Evolutionary conservation across 2,113 vertebrate species (phyloP).

Genomic region (Carettochelys insculpta): DNA sequence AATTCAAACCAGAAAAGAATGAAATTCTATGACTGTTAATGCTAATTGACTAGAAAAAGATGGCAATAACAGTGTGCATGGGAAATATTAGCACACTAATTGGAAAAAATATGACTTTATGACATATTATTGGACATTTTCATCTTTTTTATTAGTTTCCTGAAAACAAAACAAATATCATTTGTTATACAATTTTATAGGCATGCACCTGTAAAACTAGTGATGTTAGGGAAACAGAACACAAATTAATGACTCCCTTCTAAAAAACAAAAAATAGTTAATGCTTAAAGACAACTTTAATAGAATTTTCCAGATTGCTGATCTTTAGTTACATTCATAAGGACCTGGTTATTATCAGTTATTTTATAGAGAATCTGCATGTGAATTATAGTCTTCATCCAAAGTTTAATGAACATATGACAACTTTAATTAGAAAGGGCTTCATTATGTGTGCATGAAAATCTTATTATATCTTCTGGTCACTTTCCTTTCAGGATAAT

Average conservation of each 20-base stretch:
- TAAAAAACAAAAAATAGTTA: neutral
- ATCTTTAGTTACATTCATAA: conserved; percentile 22
- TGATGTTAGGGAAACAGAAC: neutral
- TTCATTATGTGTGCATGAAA: neutral
- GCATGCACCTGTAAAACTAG: neutral
- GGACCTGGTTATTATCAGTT: neutral
- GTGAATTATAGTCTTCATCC: neutral
- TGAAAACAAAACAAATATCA: neutral
- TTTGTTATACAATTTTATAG: neutral
- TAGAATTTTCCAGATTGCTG: neutral
- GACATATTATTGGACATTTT: neutral
- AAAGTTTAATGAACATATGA: conserved; percentile 19
- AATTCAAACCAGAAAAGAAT: neutral
- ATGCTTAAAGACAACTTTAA: conserved; percentile 6
- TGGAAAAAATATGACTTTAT: neutral
- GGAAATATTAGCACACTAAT: conserved; percentile 9
- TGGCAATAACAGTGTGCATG: neutral
- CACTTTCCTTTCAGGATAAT: neutral
- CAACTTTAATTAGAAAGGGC: neutral
- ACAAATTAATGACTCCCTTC: neutral
- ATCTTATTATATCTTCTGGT: neutral
- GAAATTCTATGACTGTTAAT: conserved; percentile 1
- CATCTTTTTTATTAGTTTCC: conserved; percentile 27
- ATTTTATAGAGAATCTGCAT: neutral
- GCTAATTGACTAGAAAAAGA: neutral